Percentiles rank a stretch among this genome's conserved stretches.
phyloP scores from a whole-genome alignment of 2,113 vertebrate species.

The Vidua macroura region DNA sequence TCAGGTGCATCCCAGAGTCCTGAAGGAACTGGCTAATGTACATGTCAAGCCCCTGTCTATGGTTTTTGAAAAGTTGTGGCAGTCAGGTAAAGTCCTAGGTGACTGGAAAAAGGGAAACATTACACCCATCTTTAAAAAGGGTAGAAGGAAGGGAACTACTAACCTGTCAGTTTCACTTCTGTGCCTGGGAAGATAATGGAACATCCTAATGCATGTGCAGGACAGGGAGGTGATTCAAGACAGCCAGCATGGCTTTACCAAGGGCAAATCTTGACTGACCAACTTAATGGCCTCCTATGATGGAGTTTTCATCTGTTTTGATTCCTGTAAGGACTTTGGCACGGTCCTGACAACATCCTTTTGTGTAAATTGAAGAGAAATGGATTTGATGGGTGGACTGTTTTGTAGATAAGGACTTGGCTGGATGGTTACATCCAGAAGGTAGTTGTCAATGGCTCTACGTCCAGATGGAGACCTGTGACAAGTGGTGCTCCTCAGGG shows the following conservation, averaged over 20 bases:
- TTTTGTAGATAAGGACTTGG: background rate
- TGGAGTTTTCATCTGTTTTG: background rate
- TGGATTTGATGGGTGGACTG: background rate
- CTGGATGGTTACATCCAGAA: background rate
- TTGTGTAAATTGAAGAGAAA: background rate
- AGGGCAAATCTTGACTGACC: background rate
- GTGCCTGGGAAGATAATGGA: background rate
- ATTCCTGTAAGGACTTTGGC: background rate
- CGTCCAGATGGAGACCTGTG: background rate
- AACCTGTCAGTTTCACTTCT: background rate
- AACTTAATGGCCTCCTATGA: background rate
- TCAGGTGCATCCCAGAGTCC: background rate
- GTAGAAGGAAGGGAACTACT: background rate
- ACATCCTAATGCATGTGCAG: background rate
- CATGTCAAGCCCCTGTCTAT: background rate
- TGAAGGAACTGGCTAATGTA: background rate
- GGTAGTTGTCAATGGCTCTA: background rate
- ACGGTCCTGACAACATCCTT: background rate
- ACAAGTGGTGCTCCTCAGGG: background rate
- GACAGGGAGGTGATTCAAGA: background rate
- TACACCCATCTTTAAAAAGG: background rate
- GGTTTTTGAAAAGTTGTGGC: background rate
- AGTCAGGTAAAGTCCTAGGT: background rate
- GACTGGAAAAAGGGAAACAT: background rate
- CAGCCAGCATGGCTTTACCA: background rate